Conservation (phyloP, 2,888 invertebrate genomes). For the Drosophila putrida region DNA sequence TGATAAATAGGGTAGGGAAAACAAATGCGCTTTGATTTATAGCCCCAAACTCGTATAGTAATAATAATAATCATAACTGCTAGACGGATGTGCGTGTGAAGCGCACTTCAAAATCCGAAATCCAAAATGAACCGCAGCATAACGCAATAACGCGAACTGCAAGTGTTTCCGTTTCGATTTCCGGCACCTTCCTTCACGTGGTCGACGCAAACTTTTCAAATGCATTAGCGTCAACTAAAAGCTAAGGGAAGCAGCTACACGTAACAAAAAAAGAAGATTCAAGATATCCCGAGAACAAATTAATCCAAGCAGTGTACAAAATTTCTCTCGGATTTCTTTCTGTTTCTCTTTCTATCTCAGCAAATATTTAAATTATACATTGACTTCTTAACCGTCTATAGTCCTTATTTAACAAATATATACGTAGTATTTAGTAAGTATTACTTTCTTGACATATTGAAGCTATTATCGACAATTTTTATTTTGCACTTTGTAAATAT, state of each 20-base stretch:
- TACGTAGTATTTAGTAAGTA: no score
- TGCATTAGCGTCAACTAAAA: constrained; percentile 64
- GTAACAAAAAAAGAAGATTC: no score
- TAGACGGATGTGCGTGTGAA: constrained; percentile 49
- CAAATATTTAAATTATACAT: no score
- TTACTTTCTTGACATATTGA: no score
- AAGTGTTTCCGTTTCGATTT: constrained; percentile 79
- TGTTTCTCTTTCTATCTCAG: no score
- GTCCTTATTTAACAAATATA: no score
- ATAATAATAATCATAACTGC: constrained; percentile 52
- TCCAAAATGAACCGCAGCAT: constrained; percentile 65
- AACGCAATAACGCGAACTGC: constrained; percentile 66
- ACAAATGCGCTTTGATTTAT: constrained; percentile 62
- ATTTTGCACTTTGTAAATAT: no score
- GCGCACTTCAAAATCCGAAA: constrained; percentile 7
- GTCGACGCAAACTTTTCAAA: constrained; percentile 69
- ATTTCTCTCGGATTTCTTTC: no score
- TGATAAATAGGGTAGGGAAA: constrained; percentile 13
- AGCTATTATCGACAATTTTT: no score
- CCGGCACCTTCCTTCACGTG: constrained; percentile 61
- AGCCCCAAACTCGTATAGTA: constrained; percentile 48
- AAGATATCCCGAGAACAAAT: no score
- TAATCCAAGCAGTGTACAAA: no score
- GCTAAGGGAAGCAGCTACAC: background rate
- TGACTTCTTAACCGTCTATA: no score